These are phyloP conservation scores for Choloepus hoffmanni DNA, from an alignment of 2,113 vertebrate genomes.

Conservation along the genomic window DNA sequence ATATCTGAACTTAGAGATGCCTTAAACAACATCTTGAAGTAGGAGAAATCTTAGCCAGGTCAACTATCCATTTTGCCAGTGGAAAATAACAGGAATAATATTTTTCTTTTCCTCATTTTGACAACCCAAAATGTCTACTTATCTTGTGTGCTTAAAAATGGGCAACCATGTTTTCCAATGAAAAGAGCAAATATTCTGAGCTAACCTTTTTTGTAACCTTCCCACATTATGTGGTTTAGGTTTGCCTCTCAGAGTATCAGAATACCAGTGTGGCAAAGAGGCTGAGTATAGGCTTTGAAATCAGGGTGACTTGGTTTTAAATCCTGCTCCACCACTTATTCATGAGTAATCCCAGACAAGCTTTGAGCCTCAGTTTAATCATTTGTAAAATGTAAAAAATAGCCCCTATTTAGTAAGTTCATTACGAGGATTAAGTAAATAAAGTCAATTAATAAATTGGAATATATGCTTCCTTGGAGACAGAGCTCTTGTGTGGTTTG, in stretches of 20 bases:
- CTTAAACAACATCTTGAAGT: background rate
- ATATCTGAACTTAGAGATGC: background rate
- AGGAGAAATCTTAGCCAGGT: background rate
- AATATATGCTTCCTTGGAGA: background rate
- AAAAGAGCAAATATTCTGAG: background rate
- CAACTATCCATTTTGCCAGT: background rate
- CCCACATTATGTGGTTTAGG: rapidly evolving
- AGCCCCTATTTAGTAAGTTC: background rate
- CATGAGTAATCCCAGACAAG: background rate
- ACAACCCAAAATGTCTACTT: background rate
- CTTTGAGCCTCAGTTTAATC: background rate
- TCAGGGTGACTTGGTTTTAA: background rate
- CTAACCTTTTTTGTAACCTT: background rate
- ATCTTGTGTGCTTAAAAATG: background rate
- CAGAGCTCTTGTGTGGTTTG: background rate
- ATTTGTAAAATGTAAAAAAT: constrained; percentile 3
- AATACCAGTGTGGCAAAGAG: background rate
- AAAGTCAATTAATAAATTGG: background rate
- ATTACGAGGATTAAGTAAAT: background rate
- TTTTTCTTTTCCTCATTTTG: background rate
- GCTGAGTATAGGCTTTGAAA: background rate
- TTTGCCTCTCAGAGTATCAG: background rate
- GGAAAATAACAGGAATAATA: background rate
- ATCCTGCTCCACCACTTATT: background rate
- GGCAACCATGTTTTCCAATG: background rate